Conservation (phyloP, 1,140 invertebrate genomes). For the Proctacanthus coquilletti region DNA sequence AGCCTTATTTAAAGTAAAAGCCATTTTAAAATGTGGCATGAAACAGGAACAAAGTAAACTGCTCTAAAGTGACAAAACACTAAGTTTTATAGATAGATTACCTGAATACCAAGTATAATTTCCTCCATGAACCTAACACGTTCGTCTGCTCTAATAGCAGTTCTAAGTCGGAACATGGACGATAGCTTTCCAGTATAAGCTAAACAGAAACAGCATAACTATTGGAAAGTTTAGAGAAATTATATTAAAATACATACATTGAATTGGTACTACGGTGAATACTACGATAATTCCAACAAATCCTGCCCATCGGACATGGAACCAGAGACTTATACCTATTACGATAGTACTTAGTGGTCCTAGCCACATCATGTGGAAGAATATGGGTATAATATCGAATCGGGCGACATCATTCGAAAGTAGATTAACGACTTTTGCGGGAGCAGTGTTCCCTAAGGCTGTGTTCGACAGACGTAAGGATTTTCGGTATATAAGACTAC, state of each 20-base stretch:
- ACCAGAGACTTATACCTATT: slow-evolving; percentile 16
- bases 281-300: slow-evolving; percentile 38
- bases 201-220: too few species aligned
- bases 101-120: slow-evolving; percentile 47
- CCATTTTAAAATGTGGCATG: too few species aligned
- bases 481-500: slow-evolving; percentile 52
- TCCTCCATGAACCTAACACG: slow-evolving; percentile 62
- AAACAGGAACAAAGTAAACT: too few species aligned
- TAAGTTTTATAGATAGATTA: slow-evolving; percentile 30
- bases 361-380: slow-evolving; percentile 31
- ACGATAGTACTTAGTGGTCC: slow-evolving; percentile 39
- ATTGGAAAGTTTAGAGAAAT: too few species aligned
- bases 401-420: slow-evolving; percentile 44
- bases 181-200: slow-evolving; percentile 48
- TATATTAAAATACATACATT: slow-evolving; percentile 35
- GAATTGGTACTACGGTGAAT: slow-evolving; percentile 43
- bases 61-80: too few species aligned
- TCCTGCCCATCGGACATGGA: slow-evolving; percentile 32
- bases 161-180: slow-evolving; percentile 37
- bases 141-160: slow-evolving; percentile 50
- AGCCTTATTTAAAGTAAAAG: too few species aligned
- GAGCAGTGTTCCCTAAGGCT: slow-evolving; percentile 57
- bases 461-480: slow-evolving; percentile 42
- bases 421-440: slow-evolving; percentile 66
- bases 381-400: slow-evolving; percentile 26